Evolutionary conservation across 2,113 vertebrate species (phyloP).

Genomic region (Albula goreensis): DNA sequence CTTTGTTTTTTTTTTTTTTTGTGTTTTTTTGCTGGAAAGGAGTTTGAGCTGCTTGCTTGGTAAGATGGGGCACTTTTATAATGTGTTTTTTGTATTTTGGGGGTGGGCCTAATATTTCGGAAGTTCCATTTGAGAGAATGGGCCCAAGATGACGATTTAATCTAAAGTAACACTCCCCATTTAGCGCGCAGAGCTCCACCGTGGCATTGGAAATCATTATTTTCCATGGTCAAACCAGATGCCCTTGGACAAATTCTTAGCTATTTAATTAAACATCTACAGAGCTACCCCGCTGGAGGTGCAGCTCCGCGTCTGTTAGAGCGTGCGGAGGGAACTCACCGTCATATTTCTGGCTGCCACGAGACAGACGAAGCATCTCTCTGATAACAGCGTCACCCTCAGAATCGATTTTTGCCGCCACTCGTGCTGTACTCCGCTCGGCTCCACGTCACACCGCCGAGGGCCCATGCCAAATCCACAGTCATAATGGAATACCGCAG

Average conservation of each 20-base stretch:
- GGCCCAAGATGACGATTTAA: too few species aligned
- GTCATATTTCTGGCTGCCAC: background rate
- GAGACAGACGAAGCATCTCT: background rate
- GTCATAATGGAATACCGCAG: too few species aligned
- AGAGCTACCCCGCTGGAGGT: background rate
- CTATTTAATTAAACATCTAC: background rate
- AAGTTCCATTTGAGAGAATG: too few species aligned
- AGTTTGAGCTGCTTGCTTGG: conserved; percentile 2
- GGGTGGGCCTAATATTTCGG: too few species aligned
- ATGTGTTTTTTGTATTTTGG: background rate
- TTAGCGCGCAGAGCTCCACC: conserved; percentile 20
- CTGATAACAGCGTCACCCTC: too few species aligned
- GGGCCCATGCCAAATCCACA: too few species aligned
- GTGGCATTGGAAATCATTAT: conserved; percentile 20
- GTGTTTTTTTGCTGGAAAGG: background rate
- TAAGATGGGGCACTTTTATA: conserved; percentile 2
- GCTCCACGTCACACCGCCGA: background rate
- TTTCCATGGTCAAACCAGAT: background rate
- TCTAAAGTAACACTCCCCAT: background rate
- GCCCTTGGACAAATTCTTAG: background rate
- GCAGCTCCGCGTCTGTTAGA: background rate
- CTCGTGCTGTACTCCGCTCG: background rate
- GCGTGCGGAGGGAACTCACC: background rate
- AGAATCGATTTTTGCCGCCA: background rate
- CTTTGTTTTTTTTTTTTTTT: conserved; percentile 10